Evolutionary conservation across 2,888 invertebrate genomes (phyloP), one percentile per base, ranked within the genome.

Genomic region (Geotrupes spiniger): DNA sequence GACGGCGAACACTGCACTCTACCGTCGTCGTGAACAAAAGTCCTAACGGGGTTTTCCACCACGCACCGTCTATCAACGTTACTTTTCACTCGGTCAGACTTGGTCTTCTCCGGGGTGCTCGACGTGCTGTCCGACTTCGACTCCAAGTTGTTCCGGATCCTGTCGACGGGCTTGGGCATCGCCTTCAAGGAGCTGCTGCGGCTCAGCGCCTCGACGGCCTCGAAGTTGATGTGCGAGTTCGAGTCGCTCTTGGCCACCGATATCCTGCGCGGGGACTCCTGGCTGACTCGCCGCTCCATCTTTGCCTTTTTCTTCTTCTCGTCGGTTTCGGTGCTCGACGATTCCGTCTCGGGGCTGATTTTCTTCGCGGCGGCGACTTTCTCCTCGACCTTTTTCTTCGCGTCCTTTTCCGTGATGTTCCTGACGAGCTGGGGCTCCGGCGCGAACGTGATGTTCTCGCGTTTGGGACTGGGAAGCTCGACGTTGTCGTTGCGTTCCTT

Each of bases 371-470:
- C 42, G 4, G 51, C 46, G 9, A 39, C 51, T 12, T 36, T 37
- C 10, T 47, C 53, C 41, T 49, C 56, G 4, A 49, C 52, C 9
- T 52, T 40, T 27, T 53, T 56, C 2, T 46, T 54, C 11, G 43
- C 49, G 11, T 49, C 53, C 26, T 38, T 45, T 26, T 50, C 72
- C 47, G 72, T 43, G 16, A 58, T 39, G 15, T 52, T 57, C 17
- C 59, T 57, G 36, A 63, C 62, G 8, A 60, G 42, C 29, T 54
- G 58, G 15, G 52, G 49, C 27, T 65, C 66, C 42, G 64, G 63
- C 2, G 65, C 69, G 52, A 72, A 72, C 14, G 63, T 65, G 14
- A 73, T 70, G 36, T 69, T 64, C 45, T 72, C 72, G 14, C 63
- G 59, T 53, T 70, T 70, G 0, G 72, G 71, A 56, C 71, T 71